Conservation (phyloP, 2,113 vertebrate genomes). For the Oxyura jamaicensis region DNA sequence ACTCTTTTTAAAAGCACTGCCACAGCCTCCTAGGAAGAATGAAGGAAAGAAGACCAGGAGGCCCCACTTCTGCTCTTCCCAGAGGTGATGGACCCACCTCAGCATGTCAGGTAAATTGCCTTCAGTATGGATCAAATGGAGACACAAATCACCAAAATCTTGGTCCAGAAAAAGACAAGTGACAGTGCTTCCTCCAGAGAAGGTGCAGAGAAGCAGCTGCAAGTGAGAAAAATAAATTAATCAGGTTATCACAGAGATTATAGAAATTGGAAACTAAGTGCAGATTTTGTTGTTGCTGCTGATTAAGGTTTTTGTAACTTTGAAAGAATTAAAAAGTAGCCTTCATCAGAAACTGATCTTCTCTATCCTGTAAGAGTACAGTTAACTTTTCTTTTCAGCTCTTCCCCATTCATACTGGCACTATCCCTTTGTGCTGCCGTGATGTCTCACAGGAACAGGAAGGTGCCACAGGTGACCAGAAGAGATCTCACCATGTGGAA, state of each 20-base stretch:
- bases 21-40: not conserved
- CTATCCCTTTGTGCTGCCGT: fast-evolving
- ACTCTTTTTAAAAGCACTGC: not conserved
- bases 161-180: not conserved
- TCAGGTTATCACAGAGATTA: not conserved
- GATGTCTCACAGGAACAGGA: fast-evolving
- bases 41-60: not conserved
- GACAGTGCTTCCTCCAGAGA: slow-evolving; percentile 16
- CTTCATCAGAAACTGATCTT: not conserved
- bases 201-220: not conserved
- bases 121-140: not conserved
- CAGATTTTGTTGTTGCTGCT: not conserved
- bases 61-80: not conserved
- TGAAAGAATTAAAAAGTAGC: not conserved
- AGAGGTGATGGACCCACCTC: not conserved
- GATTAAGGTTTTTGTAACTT: not conserved
- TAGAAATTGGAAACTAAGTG: not conserved
- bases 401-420: not conserved
- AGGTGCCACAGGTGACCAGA: not conserved
- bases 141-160: not conserved
- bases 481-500: not conserved
- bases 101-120: not conserved
- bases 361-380: not conserved
- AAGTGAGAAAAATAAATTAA: not conserved
- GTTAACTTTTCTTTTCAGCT: not conserved